Evolutionary conservation across 2,888 invertebrate genomes (phyloP), one percentile per base, ranked within the genome.

Genomic region (Hyalella azteca): DNA sequence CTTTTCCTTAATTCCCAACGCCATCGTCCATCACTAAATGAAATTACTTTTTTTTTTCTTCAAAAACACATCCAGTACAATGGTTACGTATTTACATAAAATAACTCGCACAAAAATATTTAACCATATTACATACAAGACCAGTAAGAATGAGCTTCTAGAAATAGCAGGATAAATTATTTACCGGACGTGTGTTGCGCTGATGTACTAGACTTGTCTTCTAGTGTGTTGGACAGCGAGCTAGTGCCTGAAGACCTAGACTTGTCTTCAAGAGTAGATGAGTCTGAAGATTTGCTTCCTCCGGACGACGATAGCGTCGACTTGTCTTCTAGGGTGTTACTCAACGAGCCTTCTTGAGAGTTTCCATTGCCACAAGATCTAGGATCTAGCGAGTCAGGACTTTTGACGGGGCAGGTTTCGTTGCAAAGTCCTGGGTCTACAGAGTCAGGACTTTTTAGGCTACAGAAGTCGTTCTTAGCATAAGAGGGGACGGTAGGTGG

Each of bases 281-380:
- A 75, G n/a, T 75, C 75, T 5, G 75, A 75, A 45, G 75, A 75
- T 32, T 75, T 75, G 45, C 75, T 75, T 19, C 75, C 75, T 41
- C 45, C 75, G n/a, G 75, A 75, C 7, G 59, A 59, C n/a, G 59
- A 59, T n/a, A 26, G 11, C 45, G 45, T 75, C 11, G 75, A 75
- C 29, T 75, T 75, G 19, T 75, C 75, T n/a, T 75, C 75, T 26
- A 75, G 22, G 7, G 75, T 75, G 22, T 75, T 75, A 26, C 41
- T 75, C 36, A 75, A n/a, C 9, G 75, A 75, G n/a, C 75, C 45
- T 22, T 75, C 75, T 29, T 41, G n/a, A 41, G 75, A 75, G 45
- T 41, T 75, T 7, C 40, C 26, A 26, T 75, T 75, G 11, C 41
- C 40, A 15, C n/a, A 41, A 4, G 45, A 26, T n/a, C n/a, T 75